phyloP scores from a whole-genome alignment of 2,888 invertebrate species.

The Polylopha cassiicola region DNA sequence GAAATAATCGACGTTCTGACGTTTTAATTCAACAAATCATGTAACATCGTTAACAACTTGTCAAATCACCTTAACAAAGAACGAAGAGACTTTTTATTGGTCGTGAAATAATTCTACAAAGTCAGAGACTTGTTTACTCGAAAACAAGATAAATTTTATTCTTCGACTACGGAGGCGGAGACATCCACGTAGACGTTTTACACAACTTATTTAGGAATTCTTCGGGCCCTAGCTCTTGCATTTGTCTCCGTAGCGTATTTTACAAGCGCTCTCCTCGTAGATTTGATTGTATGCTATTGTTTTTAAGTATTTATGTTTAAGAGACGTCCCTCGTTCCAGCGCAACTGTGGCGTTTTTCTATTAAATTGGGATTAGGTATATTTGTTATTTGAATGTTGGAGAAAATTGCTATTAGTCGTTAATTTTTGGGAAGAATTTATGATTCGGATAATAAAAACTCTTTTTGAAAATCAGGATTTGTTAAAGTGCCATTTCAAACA shows the following conservation, averaged over 20 bases:
- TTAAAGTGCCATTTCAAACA: too few species aligned
- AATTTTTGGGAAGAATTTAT: too few species aligned
- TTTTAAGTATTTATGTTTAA: too few species aligned
- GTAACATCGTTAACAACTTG: conserved; percentile 5
- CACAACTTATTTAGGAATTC: conserved; percentile 43
- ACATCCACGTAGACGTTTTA: conserved; percentile 26
- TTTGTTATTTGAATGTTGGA: too few species aligned
- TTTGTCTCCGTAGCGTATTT: conserved; percentile 29
- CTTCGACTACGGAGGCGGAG: conserved; percentile 29
- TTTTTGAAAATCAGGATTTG: too few species aligned
- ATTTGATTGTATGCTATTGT: too few species aligned
- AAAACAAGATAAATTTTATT: conserved; percentile 31
- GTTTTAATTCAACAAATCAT: conserved; percentile 7
- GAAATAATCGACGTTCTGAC: too few species aligned
- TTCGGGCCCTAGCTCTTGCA: conserved; percentile 25
- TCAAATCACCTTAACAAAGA: conserved; percentile 5
- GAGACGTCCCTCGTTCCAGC: too few species aligned
- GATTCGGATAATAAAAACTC: too few species aligned
- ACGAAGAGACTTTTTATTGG: conserved; percentile 4
- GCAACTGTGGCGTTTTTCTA: too few species aligned
- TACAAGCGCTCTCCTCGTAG: conserved; percentile 15
- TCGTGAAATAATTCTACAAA: conserved; percentile 8
- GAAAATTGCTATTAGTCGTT: too few species aligned
- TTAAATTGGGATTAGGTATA: too few species aligned
- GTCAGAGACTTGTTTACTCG: conserved; percentile 28